Evolutionary conservation across 2,888 invertebrate genomes (phyloP).

Genomic region (Synergus umbraculus): DNA sequence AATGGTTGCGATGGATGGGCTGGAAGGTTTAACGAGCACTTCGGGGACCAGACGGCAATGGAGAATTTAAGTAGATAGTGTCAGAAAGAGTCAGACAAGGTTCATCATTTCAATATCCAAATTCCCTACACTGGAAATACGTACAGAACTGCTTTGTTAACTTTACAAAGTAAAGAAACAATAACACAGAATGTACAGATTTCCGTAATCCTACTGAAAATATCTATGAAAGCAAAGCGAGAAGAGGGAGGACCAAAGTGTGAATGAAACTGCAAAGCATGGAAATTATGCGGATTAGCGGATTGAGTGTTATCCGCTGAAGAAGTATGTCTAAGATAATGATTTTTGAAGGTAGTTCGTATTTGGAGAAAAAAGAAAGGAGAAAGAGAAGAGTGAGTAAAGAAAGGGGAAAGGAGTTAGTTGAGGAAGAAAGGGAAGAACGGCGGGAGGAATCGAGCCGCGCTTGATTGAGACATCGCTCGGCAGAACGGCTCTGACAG

Average conservation of each 20-base stretch:
- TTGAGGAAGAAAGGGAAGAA: slow-evolving; percentile 43
- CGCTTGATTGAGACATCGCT: slow-evolving; percentile 75
- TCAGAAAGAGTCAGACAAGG: background rate
- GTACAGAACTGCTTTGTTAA: too few relatives aligned
- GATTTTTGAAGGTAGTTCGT: background rate
- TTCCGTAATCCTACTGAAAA: slow-evolving; percentile 68
- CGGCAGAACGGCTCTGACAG: slow-evolving; percentile 74
- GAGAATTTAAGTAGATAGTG: background rate
- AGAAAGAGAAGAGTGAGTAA: slow-evolving; percentile 36
- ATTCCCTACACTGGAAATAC: background rate
- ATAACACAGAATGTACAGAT: slow-evolving; percentile 50
- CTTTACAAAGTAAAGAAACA: slow-evolving; percentile 9
- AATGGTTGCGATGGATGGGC: background rate
- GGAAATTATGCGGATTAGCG: slow-evolving; percentile 67
- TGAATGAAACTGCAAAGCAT: slow-evolving; percentile 43
- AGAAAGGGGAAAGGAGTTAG: slow-evolving; percentile 28
- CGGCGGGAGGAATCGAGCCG: slow-evolving; percentile 56
- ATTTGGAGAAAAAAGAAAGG: slow-evolving; percentile 48
- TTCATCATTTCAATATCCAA: background rate
- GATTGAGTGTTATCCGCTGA: slow-evolving; percentile 51
- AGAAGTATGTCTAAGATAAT: too few relatives aligned
- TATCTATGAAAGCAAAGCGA: slow-evolving; percentile 60
- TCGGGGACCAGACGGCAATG: background rate
- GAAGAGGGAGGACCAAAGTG: slow-evolving; percentile 56
- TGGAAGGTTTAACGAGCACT: background rate